phyloP scores from a whole-genome alignment of 1,140 invertebrate species.

The Bombus balteatus region DNA sequence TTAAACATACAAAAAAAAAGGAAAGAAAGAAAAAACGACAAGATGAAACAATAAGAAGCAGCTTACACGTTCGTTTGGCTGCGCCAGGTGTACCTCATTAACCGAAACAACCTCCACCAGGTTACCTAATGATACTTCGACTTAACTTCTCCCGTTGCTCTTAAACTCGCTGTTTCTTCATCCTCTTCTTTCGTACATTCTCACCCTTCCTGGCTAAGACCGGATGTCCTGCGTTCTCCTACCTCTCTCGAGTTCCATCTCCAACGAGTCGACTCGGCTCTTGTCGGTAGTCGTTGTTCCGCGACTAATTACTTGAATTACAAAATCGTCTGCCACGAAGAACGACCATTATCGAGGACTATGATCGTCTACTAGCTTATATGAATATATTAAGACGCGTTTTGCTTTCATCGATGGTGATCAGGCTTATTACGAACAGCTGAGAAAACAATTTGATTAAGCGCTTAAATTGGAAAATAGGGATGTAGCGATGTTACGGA shows the following conservation, averaged over 20 bases:
- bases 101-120: conserved; percentile 22
- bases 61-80: neutral
- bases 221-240: neutral
- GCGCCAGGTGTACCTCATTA: conserved; percentile 40
- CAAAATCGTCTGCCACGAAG: conserved; percentile 17
- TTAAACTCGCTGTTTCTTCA: conserved; percentile 17
- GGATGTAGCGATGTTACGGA: no score
- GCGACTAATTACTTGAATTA: conserved; percentile 35
- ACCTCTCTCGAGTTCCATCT: neutral
- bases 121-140: conserved; percentile 41
- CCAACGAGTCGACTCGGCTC: neutral
- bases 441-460: no score
- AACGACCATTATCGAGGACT: conserved; percentile 11
- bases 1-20: neutral
- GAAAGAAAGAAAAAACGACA: neutral
- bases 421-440: neutral
- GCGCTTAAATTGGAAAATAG: no score
- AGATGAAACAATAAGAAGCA: neutral
- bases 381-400: conserved; percentile 30
- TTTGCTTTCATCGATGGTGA: neutral
- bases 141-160: conserved; percentile 13
- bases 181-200: neutral
- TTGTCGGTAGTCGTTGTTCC: neutral
- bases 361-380: neutral
- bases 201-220: no score